Base-by-base conservation (phyloP, 2,888 invertebrate genomes). In the Epirrhoe tristata region DNA sequence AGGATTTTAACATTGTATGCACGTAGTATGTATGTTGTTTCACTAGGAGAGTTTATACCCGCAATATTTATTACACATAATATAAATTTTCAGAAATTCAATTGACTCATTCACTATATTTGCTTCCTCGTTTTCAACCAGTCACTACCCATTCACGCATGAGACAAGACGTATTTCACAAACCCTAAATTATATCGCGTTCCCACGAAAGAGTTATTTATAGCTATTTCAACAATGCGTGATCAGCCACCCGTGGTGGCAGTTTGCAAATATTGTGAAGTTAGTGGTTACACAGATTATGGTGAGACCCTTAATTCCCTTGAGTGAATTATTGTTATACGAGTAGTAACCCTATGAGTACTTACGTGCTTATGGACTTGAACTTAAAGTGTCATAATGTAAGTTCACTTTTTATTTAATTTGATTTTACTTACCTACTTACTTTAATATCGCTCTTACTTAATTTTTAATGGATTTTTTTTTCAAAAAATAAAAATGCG, bases 221-320 rank as follows among this genome's bases (percentile, higher is more conserved):
- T 62, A n/a, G 57, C 58, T 54, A 53, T 63, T 66, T 57, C 66
- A 70, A 92, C 91, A 92, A 92, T 88, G 77, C 83, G 74, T 80
- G 88, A 92, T 92, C 93, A 89, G 77, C 89, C 88, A 83, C 92
- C 91, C 89, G 87, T 74, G 16, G 87, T 64, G 43, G 75, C 63
- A 85, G 84, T 88, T 88, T 86, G 82, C 87, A 86, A 90, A 90
- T 84, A 86, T 74, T 74, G 78, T 36, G 50, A 6, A 63, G 46
- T 53, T 81, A 66, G 62, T 79, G 75, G 79, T 72, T 48, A 24
- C 24, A 24, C 24, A 24, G 24, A 24, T 24, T 24, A 24, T 24
- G 24, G 24, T 24, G 24, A 24, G 24, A 3, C 24, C 24, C 24
- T 24, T 24, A 24, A 24, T 24, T 24, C 24, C 24, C 14, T 5